Conservation (phyloP, 2,797 vertebrate genomes). For the Bovichtus variegatus region DNA sequence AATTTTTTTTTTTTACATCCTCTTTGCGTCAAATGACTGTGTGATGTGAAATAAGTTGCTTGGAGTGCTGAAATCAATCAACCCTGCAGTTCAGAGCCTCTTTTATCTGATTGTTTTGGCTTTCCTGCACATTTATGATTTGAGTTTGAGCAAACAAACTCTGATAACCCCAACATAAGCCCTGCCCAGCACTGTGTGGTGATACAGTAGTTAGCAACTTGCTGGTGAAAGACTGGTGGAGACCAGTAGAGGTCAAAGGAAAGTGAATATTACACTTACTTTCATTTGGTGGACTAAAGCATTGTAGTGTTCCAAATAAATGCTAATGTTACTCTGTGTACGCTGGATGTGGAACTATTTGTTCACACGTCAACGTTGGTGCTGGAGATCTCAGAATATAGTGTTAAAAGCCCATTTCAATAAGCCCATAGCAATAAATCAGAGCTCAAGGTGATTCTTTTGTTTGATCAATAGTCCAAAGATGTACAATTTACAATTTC, state of each 20-base stretch:
- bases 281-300: background rate
- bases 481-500: too few relatives aligned
- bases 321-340: background rate
- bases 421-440: background rate
- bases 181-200: background rate
- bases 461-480: background rate
- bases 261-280: background rate
- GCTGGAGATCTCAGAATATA: background rate
- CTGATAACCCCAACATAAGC: background rate
- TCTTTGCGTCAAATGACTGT: constrained; percentile 1
- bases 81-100: background rate
- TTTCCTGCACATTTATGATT: background rate
- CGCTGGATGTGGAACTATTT: background rate
- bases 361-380: background rate
- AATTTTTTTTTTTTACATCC: constrained; percentile 11
- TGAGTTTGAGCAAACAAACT: background rate
- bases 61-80: background rate
- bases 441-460: background rate
- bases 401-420: background rate
- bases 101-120: constrained; percentile 4
- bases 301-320: background rate
- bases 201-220: background rate
- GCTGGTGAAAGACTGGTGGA: background rate
- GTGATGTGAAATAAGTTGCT: background rate
- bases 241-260: background rate